Evolutionary conservation across 2,888 invertebrate species (phyloP).

Genomic region (Cinara cedri): DNA sequence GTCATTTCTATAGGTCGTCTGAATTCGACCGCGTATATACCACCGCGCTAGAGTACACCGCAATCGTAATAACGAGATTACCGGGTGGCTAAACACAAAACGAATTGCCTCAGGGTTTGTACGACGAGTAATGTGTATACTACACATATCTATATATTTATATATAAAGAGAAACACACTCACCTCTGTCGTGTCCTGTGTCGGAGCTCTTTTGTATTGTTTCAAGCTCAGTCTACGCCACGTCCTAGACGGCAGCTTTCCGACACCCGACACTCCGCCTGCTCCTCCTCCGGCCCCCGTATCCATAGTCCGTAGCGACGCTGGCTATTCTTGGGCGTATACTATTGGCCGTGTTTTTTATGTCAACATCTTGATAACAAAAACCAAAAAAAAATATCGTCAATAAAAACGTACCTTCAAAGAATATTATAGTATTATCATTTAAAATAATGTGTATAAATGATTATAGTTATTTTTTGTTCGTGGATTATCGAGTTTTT

Average conservation of each 20-base stretch:
- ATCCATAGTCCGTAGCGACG: slow-evolving; percentile 32
- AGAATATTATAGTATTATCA: too few relatives aligned
- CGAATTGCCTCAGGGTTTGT: not conserved
- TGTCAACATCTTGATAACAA: slow-evolving; percentile 31
- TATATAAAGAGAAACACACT: slow-evolving; percentile 6
- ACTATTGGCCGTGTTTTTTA: not conserved
- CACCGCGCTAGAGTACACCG: too few relatives aligned
- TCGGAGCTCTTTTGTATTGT: slow-evolving; percentile 50
- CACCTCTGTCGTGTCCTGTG: slow-evolving; percentile 40
- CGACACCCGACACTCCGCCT: not conserved
- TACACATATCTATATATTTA: too few relatives aligned
- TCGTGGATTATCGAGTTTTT: too few relatives aligned
- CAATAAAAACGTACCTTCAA: too few relatives aligned
- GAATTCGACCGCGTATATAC: slow-evolving; percentile 7
- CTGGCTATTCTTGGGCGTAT: not conserved
- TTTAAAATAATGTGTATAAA: too few relatives aligned
- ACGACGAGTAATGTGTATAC: too few relatives aligned
- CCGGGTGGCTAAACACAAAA: not conserved
- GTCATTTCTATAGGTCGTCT: not conserved
- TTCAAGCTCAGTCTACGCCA: slow-evolving; percentile 52
- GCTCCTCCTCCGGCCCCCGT: slow-evolving; percentile 1
- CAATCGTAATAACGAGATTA: slow-evolving; percentile 20
- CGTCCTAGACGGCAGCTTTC: slow-evolving; percentile 20
- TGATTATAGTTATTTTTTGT: too few relatives aligned
- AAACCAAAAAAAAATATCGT: not conserved